Evolutionary conservation across 2,888 invertebrate species (phyloP).

Genomic region (Melitaea athalia): DNA sequence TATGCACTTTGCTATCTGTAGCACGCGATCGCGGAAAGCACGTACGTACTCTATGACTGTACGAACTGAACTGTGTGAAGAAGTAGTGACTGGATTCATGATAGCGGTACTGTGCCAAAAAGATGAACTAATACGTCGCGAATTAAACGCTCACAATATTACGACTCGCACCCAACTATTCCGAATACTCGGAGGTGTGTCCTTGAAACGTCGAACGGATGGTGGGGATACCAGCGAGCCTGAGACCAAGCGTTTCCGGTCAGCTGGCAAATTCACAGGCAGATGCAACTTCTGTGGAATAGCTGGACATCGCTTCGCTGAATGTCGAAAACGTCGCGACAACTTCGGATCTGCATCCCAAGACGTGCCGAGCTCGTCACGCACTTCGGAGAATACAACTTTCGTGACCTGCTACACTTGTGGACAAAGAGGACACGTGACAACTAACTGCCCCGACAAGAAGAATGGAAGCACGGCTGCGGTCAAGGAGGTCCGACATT

Average conservation of each 20-base stretch:
- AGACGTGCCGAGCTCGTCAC: constrained; percentile 2
- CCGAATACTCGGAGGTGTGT: neutral
- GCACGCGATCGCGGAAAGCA: too few relatives aligned
- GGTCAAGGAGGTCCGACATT: too few relatives aligned
- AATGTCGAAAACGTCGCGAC: constrained; percentile 29
- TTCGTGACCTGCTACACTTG: too few relatives aligned
- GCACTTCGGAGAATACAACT: neutral
- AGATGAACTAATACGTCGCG: constrained; percentile 36
- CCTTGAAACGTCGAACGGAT: neutral
- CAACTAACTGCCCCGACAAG: too few relatives aligned
- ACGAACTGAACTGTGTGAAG: too few relatives aligned
- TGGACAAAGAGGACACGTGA: too few relatives aligned
- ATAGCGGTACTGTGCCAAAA: constrained; percentile 35
- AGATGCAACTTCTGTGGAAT: constrained; percentile 36
- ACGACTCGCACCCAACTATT: neutral
- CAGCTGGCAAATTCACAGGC: constrained; percentile 25
- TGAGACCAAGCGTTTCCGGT: constrained; percentile 21
- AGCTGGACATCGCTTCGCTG: constrained; percentile 31
- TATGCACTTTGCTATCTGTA: too few relatives aligned
- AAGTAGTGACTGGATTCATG: constrained; percentile 34
- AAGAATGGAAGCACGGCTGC: too few relatives aligned
- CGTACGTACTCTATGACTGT: too few relatives aligned
- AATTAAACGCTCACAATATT: constrained; percentile 29
- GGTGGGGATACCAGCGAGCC: constrained; percentile 1
- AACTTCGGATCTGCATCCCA: neutral